Evolutionary conservation across 1,140 invertebrate genomes (phyloP).

Genomic region (Lepidurus apus): DNA sequence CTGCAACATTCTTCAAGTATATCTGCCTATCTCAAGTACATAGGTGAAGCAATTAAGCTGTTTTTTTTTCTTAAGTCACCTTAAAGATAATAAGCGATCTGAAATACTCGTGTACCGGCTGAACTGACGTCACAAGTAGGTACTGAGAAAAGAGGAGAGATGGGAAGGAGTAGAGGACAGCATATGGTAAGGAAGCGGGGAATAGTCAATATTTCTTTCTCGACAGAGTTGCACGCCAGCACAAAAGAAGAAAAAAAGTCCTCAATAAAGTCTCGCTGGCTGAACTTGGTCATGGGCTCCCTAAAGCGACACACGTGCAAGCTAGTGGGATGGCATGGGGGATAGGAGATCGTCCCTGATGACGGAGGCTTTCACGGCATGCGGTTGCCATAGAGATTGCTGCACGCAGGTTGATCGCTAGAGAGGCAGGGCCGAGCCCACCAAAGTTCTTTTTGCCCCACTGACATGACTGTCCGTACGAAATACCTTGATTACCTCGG

Average conservation of each 20-base stretch:
- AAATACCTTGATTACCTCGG: not conserved
- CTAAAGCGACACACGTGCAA: conserved; percentile 17
- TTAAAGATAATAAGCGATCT: not conserved
- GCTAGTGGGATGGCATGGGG: not conserved
- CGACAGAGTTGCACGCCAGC: not conserved
- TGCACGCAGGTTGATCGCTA: not conserved
- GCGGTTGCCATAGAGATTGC: conserved; percentile 20
- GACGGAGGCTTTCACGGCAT: not conserved
- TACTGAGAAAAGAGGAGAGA: not conserved
- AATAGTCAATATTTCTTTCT: conserved; percentile 5
- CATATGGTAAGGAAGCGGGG: not conserved
- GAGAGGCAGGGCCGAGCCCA: not conserved
- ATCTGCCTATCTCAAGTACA: not conserved
- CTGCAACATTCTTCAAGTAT: not conserved
- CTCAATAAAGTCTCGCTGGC: not conserved
- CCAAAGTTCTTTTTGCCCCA: not conserved
- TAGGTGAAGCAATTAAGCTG: not conserved
- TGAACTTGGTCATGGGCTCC: conserved; percentile 9
- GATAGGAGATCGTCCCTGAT: conserved; percentile 14
- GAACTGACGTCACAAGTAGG: not conserved
- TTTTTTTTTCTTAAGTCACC: not conserved
- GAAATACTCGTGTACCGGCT: not conserved
- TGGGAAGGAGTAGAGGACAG: not conserved
- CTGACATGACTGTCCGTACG: not conserved
- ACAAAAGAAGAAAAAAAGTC: not conserved